These are phyloP conservation scores for Lycopodina hypogea DNA, from an alignment of 37 sponge, comb jelly and placozoan species.

Conservation along the genomic window DNA sequence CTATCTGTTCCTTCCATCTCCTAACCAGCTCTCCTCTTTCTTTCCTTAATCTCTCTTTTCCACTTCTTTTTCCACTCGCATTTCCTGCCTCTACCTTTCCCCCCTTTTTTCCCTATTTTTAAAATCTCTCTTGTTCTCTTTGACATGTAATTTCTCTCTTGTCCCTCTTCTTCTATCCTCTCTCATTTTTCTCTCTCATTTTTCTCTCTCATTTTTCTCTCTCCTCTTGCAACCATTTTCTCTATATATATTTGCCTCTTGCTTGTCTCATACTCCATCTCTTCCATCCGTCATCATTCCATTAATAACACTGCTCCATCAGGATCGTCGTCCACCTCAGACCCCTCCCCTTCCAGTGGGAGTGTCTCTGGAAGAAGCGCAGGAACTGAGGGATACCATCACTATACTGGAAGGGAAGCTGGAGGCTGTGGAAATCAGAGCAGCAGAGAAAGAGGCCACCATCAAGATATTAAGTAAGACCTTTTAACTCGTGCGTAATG, in stretches of 20 bases:
- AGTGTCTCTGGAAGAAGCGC: slow-evolving; percentile 51
- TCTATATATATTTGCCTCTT: neutral
- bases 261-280: neutral
- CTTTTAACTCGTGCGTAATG: neutral
- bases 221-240: slow-evolving; percentile 2
- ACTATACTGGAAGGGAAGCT: slow-evolving; percentile 33
- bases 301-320: no score
- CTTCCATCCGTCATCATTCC: no score
- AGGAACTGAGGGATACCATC: slow-evolving; percentile 35
- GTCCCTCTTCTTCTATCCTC: neutral
- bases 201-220: neutral
- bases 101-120: no score
- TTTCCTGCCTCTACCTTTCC: no score
- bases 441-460: slow-evolving; percentile 47
- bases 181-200: neutral
- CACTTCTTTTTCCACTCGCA: no score
- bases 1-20: no score
- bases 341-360: slow-evolving; percentile 55
- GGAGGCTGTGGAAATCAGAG: slow-evolving; percentile 1
- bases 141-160: no score
- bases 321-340: neutral
- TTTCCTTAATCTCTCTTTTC: no score
- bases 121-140: no score
- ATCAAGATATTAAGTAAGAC: slow-evolving; percentile 43
- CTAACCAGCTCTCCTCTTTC: no score